Evolutionary conservation across 2,113 vertebrate species (phyloP).

Genomic region (Neofelis nebulosa): DNA sequence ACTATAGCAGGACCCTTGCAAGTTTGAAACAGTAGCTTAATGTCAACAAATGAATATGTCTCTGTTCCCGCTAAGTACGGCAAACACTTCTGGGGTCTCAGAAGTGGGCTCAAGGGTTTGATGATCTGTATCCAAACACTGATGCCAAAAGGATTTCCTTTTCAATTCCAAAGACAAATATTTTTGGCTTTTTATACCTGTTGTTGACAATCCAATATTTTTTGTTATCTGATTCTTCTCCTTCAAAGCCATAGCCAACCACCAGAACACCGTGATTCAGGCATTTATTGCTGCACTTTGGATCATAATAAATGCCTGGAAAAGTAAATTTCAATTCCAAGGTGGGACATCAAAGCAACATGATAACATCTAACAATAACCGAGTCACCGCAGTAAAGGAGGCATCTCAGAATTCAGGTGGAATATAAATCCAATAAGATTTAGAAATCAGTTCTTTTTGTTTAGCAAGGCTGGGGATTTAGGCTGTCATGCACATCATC

Average conservation of each 20-base stretch:
- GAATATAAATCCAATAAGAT: neutral
- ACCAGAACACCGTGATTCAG: constrained; percentile 93
- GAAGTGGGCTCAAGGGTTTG: neutral
- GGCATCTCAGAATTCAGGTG: neutral
- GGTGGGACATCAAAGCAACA: neutral
- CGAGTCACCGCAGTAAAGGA: neutral
- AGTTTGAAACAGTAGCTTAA: neutral
- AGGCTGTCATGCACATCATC: neutral
- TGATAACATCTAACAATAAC: neutral
- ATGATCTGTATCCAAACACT: neutral
- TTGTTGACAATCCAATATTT: constrained; percentile 98
- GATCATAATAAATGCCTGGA: constrained; percentile 93
- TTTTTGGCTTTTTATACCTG: constrained; percentile 85
- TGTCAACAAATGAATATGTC: neutral
- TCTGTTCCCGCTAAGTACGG: constrained; percentile 66
- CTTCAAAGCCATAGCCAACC: constrained; percentile 92
- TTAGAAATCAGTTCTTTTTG: neutral
- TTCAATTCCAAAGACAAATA: neutral
- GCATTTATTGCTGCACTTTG: constrained; percentile 89
- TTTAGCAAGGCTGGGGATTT: neutral
- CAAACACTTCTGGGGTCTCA: constrained; percentile 9
- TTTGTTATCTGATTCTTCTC: constrained; percentile 87
- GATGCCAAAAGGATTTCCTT: neutral
- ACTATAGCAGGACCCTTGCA: neutral
- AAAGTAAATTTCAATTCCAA: neutral